These are phyloP conservation scores for Strix uralensis DNA, from an alignment of 2,113 vertebrate species.

Conservation along the genomic window DNA sequence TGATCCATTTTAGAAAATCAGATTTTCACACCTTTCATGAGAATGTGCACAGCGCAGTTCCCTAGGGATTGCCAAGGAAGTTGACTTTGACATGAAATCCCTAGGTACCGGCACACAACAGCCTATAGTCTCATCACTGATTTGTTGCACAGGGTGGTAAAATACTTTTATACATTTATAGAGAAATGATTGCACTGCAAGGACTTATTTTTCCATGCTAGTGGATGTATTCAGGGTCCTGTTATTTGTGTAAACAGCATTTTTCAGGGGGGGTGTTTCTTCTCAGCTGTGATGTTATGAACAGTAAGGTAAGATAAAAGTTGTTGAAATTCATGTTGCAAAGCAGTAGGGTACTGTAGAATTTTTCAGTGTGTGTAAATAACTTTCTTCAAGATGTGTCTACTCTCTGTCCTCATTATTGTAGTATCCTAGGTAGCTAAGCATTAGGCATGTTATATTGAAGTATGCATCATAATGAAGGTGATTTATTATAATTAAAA, in stretches of 20 bases:
- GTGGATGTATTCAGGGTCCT: slow-evolving; percentile 69
- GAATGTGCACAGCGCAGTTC: slow-evolving; percentile 85
- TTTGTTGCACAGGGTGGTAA: slow-evolving; percentile 80
- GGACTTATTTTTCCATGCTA: slow-evolving; percentile 75
- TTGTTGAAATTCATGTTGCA: slow-evolving; percentile 76
- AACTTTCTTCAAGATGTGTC: slow-evolving; percentile 66
- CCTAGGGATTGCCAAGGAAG: slow-evolving; percentile 82
- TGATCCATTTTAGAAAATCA: slow-evolving; percentile 99
- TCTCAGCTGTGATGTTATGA: slow-evolving; percentile 66
- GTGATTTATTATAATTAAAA: slow-evolving; percentile 86
- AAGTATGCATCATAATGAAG: slow-evolving; percentile 78
- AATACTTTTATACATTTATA: slow-evolving; percentile 80
- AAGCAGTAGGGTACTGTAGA: slow-evolving; percentile 55
- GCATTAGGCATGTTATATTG: slow-evolving; percentile 65
- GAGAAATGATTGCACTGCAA: slow-evolving; percentile 78
- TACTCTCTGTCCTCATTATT: slow-evolving; percentile 69
- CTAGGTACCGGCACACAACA: slow-evolving; percentile 64
- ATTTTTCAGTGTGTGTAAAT: slow-evolving; percentile 73
- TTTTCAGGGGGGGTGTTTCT: background rate
- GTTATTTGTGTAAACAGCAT: slow-evolving; percentile 79
- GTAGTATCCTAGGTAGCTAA: slow-evolving; percentile 69
- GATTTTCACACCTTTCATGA: slow-evolving; percentile 98
- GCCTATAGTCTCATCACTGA: slow-evolving; percentile 76
- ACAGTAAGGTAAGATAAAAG: slow-evolving; percentile 79
- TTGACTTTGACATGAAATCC: slow-evolving; percentile 90